Percentiles rank a stretch among this genome's conserved stretches.
These are phyloP conservation scores for Branchinecta lindahli DNA, from an alignment of 1,140 invertebrate species.

Conservation along the genomic window DNA sequence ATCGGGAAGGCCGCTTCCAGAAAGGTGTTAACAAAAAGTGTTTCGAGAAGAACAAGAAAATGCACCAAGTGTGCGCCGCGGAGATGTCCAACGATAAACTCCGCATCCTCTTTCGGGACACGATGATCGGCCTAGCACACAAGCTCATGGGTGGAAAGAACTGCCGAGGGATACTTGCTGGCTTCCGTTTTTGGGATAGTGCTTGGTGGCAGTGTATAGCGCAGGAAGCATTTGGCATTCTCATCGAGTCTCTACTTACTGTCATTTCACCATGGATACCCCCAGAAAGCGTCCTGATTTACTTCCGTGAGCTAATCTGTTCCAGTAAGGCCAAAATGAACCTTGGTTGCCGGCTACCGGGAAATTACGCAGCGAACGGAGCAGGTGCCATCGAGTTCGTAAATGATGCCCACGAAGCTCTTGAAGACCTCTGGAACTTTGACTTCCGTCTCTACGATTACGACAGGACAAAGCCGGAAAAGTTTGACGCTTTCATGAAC, in stretches of 20 bases:
- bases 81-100: neutral
- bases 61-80: neutral
- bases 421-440: neutral
- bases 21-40: neutral
- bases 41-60: slow-evolving; percentile 5
- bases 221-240: neutral
- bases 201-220: neutral
- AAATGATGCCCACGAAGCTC: neutral
- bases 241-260: neutral
- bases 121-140: neutral
- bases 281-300: neutral
- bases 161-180: neutral
- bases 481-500: neutral
- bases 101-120: neutral
- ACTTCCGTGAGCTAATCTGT: neutral
- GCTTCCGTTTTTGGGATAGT: neutral
- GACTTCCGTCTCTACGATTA: neutral
- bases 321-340: neutral
- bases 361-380: neutral
- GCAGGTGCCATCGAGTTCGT: neutral
- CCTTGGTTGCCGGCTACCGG: neutral
- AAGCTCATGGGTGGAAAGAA: neutral
- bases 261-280: neutral
- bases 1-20: neutral
- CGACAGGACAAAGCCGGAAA: slow-evolving; percentile 7